Evolutionary conservation across 2,888 invertebrate genomes (phyloP), one percentile per base, ranked within the genome.

Genomic region (Panorpa germanica): DNA sequence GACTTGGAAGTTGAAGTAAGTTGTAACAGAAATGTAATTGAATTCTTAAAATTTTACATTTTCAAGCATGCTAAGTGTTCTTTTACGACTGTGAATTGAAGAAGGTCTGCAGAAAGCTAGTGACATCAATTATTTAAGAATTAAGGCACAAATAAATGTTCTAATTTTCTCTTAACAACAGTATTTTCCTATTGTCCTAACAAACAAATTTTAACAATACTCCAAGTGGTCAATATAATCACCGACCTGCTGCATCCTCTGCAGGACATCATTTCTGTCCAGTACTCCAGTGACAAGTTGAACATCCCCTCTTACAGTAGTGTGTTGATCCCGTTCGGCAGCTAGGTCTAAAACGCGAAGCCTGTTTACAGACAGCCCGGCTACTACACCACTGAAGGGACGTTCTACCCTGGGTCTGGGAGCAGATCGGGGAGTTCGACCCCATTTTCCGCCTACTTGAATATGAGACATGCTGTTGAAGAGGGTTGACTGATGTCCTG

Each of bases 401-500:
- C 81, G 63, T 43, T 76, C 75, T 28, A 82, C 70, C 37, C 66
- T 53, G 30, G 65, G 67, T 43, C 72, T 71, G 29, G 70, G 65
- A 3, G 23, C 9, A 19, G 47, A 45, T 28, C 53, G 51, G 34
- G 52, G 52, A 24, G 49, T 47, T 34, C 61, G 55, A 36, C 73
- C 74, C 57, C 73, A 74, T 47, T 74, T 71, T 1, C 91, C 91
- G 4, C 93, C 93, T 16, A 91, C 70, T 41, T 82, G 80, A 23
- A 93, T 73, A 25, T 73, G 74, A 2, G 86, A 76, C 65, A 90
- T 88, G 45, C 80, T 77, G 57, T 93, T 91, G 63, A 93, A 91
- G 18, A 86, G 80, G 31, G 71, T 72, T 27, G 80, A 69, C 40
- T 85, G 82, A 39, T 74, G 74, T 9, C 82, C 85, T 82, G 53